Evolutionary conservation across 2,888 invertebrate species (phyloP).

Genomic region (Amphimallon solstitiale): DNA sequence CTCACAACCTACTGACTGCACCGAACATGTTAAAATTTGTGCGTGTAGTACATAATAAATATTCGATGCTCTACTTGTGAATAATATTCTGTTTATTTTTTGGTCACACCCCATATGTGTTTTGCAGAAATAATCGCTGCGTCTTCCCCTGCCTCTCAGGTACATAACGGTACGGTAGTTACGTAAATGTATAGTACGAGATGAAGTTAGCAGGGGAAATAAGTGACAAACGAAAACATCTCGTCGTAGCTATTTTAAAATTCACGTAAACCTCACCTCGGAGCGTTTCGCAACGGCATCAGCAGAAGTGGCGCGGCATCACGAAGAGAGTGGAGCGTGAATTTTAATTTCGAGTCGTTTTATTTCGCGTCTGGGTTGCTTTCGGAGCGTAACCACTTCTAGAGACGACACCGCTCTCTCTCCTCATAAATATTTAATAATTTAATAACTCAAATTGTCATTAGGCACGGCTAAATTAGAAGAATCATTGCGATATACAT

Average conservation of each 20-base stretch:
- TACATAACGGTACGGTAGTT: no score
- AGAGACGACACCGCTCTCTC: constrained; percentile 34
- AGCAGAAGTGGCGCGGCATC: no score
- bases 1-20: no score
- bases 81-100: no score
- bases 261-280: constrained; percentile 51
- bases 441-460: constrained; percentile 49
- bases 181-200: no score
- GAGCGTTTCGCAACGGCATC: background rate
- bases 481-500: constrained; percentile 44
- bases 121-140: no score
- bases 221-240: constrained; percentile 10
- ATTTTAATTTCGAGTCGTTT: constrained; percentile 56
- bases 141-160: no score
- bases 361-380: constrained; percentile 47
- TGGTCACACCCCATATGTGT: no score
- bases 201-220: background rate
- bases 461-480: constrained; percentile 46
- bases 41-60: no score
- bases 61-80: no score
- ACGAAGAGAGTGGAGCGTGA: constrained; percentile 52
- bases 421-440: constrained; percentile 51
- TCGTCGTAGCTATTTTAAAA: constrained; percentile 47
- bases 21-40: no score
- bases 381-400: constrained; percentile 48